These are phyloP conservation scores for Lochmaea capreae DNA, from an alignment of 2,888 invertebrate species.

Conservation along the genomic window DNA sequence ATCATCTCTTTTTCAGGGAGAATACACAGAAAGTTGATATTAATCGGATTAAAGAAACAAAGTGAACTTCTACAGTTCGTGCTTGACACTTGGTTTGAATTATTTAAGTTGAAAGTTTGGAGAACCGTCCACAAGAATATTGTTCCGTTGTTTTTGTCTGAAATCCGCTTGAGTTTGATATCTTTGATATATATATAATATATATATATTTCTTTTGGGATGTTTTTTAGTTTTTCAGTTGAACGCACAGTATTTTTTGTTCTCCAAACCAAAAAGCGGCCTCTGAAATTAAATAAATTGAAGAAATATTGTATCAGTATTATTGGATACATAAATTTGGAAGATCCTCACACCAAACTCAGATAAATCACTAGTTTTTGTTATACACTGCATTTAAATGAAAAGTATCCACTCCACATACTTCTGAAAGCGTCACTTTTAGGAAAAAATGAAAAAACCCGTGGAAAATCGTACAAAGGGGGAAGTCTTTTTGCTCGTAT, in stretches of 20 bases:
- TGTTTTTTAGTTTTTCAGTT: not conserved
- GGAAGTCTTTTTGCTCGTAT: too few relatives aligned
- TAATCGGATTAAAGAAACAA: slow-evolving; percentile 50
- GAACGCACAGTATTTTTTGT: not conserved
- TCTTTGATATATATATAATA: slow-evolving; percentile 28
- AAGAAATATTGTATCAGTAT: too few relatives aligned
- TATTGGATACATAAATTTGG: too few relatives aligned
- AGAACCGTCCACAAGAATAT: slow-evolving; percentile 32
- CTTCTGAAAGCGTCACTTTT: too few relatives aligned
- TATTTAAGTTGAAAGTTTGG: slow-evolving; percentile 31
- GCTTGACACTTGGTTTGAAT: slow-evolving; percentile 32
- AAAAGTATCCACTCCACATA: too few relatives aligned
- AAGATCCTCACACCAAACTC: too few relatives aligned
- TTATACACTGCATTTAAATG: too few relatives aligned
- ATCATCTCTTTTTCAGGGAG: slow-evolving; percentile 45
- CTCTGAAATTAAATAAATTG: too few relatives aligned
- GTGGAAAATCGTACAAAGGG: too few relatives aligned
- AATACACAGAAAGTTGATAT: slow-evolving; percentile 31
- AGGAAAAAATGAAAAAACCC: too few relatives aligned
- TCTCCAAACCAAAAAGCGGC: not conserved
- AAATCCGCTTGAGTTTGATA: slow-evolving; percentile 31
- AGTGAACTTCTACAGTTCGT: slow-evolving; percentile 35
- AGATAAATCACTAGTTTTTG: too few relatives aligned
- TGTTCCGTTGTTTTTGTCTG: slow-evolving; percentile 27
- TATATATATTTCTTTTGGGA: slow-evolving; percentile 29